Evolutionary conservation across 2,797 vertebrate species (phyloP).

Genomic region (Tinamus major): DNA sequence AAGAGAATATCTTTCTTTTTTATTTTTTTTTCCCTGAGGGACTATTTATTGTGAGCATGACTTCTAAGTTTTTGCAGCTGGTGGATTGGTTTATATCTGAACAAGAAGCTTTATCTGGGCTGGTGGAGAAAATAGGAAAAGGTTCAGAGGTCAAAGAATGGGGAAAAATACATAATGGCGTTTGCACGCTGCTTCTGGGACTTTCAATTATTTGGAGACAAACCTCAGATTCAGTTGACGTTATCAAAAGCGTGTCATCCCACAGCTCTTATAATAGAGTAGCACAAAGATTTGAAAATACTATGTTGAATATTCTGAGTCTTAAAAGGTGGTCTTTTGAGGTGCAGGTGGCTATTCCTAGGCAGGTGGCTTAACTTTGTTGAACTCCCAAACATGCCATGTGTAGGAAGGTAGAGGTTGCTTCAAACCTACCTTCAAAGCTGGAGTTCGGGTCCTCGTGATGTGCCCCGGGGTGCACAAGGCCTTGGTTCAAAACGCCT

Average conservation of each 20-base stretch:
- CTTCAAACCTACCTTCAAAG: neutral
- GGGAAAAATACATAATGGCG: neutral
- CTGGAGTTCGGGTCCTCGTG: neutral
- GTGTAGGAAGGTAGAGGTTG: neutral
- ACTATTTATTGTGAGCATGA: constrained; percentile 21
- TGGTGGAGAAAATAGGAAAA: neutral
- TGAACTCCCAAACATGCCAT: neutral
- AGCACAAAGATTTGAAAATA: constrained; percentile 34
- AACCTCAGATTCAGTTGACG: constrained; percentile 5
- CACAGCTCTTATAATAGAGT: neutral
- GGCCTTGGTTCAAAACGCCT: neutral
- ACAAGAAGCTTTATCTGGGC: constrained; percentile 7
- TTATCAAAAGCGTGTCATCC: neutral
- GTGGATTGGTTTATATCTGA: neutral
- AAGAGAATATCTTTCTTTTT: neutral
- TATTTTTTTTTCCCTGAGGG: neutral
- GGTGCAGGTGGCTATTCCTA: neutral
- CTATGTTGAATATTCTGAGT: neutral
- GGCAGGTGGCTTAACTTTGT: neutral
- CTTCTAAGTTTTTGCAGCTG: constrained; percentile 59
- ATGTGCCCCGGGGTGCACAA: rapidly evolving
- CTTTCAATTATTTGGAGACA: constrained; percentile 47
- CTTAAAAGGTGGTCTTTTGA: constrained; percentile 14
- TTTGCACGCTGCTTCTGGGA: constrained; percentile 35
- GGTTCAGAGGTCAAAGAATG: neutral